Evolutionary conservation across 2,113 vertebrate genomes (phyloP).

Genomic region (Aix galericulata): DNA sequence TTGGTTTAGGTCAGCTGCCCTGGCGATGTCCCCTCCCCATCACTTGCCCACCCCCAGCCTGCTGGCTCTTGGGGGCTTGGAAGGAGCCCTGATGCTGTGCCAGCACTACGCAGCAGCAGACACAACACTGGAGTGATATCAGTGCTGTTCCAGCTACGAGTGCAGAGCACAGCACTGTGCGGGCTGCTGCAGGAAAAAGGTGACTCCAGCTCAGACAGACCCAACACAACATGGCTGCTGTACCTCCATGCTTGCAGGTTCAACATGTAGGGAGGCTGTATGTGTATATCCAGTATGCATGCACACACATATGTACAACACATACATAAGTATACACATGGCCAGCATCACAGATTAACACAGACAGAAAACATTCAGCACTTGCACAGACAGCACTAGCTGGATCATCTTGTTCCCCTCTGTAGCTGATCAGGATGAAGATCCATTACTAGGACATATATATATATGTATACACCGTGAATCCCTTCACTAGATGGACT

Average conservation of each 20-base stretch:
- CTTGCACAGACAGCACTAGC: background rate
- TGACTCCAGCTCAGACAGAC: no score
- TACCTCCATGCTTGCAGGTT: background rate
- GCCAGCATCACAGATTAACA: background rate
- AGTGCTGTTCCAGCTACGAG: no score
- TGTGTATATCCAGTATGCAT: background rate
- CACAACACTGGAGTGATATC: no score
- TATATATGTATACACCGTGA: fast-evolving
- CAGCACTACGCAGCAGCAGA: no score
- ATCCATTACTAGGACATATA: background rate
- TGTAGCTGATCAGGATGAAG: background rate
- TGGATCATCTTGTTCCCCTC: background rate
- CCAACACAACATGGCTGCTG: background rate
- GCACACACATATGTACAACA: background rate
- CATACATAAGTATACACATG: background rate
- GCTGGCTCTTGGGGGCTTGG: no score
- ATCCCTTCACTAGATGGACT: background rate
- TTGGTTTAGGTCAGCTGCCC: no score
- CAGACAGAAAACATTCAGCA: background rate
- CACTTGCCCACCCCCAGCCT: no score
- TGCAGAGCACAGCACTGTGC: no score
- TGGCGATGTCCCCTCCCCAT: no score
- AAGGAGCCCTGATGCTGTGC: no score
- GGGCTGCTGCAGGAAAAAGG: no score
- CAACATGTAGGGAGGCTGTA: background rate